Conservation (phyloP, 2,797 vertebrate genomes). For the Cichlasoma orientale region DNA sequence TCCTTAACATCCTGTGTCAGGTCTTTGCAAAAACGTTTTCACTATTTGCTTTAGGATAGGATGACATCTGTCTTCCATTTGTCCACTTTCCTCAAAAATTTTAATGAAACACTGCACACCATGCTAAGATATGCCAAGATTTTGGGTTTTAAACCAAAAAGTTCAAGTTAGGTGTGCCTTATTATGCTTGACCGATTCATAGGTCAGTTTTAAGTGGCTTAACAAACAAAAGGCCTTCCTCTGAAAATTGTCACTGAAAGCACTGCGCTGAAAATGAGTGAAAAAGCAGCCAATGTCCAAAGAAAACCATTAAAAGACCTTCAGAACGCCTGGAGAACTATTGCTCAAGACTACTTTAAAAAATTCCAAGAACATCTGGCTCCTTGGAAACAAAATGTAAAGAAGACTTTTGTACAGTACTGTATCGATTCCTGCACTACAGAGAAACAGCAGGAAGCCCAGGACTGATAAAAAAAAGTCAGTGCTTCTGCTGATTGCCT, state of each 20-base stretch:
- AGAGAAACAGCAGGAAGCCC: constrained; percentile 42
- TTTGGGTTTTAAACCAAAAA: not conserved
- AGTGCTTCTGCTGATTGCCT: constrained; percentile 25
- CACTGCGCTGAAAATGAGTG: not conserved
- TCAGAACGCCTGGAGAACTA: no score
- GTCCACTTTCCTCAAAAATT: not conserved
- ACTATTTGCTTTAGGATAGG: not conserved
- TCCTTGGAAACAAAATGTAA: not conserved
- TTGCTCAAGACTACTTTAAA: not conserved
- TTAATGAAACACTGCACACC: no score
- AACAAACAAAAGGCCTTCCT: not conserved
- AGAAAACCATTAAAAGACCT: not conserved
- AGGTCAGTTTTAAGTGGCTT: not conserved
- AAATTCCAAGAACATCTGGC: not conserved
- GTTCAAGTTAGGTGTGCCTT: not conserved
- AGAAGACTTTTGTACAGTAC: not conserved
- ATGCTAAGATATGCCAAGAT: not conserved
- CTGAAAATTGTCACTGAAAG: not conserved
- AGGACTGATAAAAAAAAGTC: constrained; percentile 37
- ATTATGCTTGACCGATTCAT: not conserved
- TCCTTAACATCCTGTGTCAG: no score
- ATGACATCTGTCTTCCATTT: not conserved
- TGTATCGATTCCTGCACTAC: not conserved
- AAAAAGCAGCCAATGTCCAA: not conserved
- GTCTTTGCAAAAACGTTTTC: no score